A percentile compares a stretch with the other conserved stretches of the same genome.
Evolutionary conservation across 2,797 vertebrate genomes (phyloP).

Genomic region (Orestias chungarensis): DNA sequence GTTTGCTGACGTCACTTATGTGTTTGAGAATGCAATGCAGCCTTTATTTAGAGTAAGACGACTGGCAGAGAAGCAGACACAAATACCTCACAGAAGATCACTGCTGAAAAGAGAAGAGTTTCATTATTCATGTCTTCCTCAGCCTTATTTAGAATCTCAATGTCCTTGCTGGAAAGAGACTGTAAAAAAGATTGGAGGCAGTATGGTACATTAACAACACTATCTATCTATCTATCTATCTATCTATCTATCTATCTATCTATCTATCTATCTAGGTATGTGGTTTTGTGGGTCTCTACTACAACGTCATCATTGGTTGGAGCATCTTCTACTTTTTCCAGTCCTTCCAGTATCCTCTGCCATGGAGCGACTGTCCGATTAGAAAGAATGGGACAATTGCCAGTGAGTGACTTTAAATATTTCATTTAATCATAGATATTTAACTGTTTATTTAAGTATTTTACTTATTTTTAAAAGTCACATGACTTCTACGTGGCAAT

Average conservation of each 20-base stretch:
- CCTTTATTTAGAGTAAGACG: slow-evolving; percentile 42
- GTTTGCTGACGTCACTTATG: slow-evolving; percentile 28
- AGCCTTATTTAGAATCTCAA: slow-evolving; percentile 61
- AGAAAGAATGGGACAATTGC: slow-evolving; percentile 79
- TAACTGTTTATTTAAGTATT: too few relatives aligned
- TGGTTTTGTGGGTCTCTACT: slow-evolving; percentile 91
- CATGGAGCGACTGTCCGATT: slow-evolving; percentile 88
- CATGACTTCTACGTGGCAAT: background rate
- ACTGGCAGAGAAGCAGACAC: slow-evolving; percentile 61
- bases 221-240: slow-evolving; percentile 4
- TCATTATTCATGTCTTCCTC: slow-evolving; percentile 76
- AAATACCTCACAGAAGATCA: slow-evolving; percentile 71
- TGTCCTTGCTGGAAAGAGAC: slow-evolving; percentile 54
- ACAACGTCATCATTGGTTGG: slow-evolving; percentile 94
- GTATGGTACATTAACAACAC: slow-evolving; percentile 27
- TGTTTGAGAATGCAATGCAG: slow-evolving; percentile 39
- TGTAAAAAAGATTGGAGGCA: slow-evolving; percentile 53
- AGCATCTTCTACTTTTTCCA: slow-evolving; percentile 96
- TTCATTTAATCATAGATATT: background rate
- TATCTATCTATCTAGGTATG: slow-evolving; percentile 81
- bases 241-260: slow-evolving; percentile 16
- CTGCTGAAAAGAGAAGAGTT: slow-evolving; percentile 70
- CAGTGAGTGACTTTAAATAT: slow-evolving; percentile 49
- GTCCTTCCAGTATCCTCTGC: slow-evolving; percentile 92
- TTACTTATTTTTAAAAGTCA: too few relatives aligned